Conservation (phyloP, 2,888 invertebrate genomes). For the Operophtera brumata region DNA sequence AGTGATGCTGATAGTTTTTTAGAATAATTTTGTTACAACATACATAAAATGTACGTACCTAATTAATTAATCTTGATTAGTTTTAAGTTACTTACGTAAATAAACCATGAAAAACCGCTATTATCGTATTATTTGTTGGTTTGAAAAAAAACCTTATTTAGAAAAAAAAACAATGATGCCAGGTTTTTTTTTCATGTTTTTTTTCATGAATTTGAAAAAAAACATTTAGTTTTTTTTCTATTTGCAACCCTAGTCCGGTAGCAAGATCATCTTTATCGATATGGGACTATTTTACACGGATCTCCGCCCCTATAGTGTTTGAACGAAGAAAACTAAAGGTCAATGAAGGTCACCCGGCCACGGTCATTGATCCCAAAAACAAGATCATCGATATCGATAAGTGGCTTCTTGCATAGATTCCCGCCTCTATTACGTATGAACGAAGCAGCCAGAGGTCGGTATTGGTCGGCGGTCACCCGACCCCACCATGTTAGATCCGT, state of each 20-base stretch:
- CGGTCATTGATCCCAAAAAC: background rate
- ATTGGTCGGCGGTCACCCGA: slow-evolving; percentile 58
- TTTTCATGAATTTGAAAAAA: too few species aligned
- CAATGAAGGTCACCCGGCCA: background rate
- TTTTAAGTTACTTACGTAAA: too few species aligned
- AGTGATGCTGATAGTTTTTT: too few species aligned
- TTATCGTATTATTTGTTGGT: too few species aligned
- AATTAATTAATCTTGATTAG: too few species aligned
- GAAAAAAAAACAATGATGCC: background rate
- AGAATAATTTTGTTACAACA: too few species aligned
- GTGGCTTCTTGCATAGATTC: background rate
- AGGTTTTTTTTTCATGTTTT: too few species aligned
- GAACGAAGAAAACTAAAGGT: background rate
- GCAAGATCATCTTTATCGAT: background rate
- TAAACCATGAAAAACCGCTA: too few species aligned
- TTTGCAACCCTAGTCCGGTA: background rate
- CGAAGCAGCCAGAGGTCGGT: slow-evolving; percentile 49
- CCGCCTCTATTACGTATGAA: slow-evolving; percentile 7
- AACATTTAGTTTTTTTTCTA: too few species aligned
- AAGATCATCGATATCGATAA: slow-evolving; percentile 31
- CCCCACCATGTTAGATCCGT: slow-evolving; percentile 62
- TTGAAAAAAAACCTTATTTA: too few species aligned
- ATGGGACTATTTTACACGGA: background rate
- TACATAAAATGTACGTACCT: too few species aligned
- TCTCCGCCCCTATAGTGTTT: background rate